These are phyloP conservation scores for Gephyroberyx darwinii DNA, from an alignment of 2,797 vertebrate genomes.

Conservation along the genomic window DNA sequence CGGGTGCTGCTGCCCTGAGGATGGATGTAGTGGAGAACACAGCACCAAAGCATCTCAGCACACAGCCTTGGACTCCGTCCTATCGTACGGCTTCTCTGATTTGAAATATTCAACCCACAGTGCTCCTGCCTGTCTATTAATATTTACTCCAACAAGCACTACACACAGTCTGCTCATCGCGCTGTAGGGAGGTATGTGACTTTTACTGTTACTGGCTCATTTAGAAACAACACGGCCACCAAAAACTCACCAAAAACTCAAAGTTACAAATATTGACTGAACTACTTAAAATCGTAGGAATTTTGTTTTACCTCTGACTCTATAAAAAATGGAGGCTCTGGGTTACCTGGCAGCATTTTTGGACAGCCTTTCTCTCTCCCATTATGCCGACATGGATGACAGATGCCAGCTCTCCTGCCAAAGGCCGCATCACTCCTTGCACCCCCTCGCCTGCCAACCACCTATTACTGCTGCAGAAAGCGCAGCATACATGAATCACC, in stretches of 20 bases:
- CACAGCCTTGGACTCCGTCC: constrained; percentile 56
- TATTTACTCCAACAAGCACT: constrained; percentile 64
- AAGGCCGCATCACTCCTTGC: constrained; percentile 74
- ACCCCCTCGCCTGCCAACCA: constrained; percentile 50
- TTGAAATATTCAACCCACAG: constrained; percentile 71
- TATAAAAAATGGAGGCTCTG: constrained; percentile 51
- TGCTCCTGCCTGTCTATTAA: constrained; percentile 59
- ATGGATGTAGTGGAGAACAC: constrained; percentile 49
- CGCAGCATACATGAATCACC: constrained; percentile 78
- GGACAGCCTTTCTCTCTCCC: constrained; percentile 62
- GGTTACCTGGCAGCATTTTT: constrained; percentile 67
- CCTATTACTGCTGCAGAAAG: constrained; percentile 72
- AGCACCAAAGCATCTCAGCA: constrained; percentile 63
- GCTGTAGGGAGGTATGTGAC: constrained; percentile 48
- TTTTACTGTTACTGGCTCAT: constrained; percentile 50
- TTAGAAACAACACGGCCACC: constrained; percentile 34
- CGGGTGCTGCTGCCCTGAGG: constrained; percentile 52
- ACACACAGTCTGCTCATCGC: constrained; percentile 47
- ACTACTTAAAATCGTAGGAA: constrained; percentile 28
- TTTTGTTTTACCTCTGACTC: constrained; percentile 27
- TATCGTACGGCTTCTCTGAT: constrained; percentile 51
- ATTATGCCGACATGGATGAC: constrained; percentile 75
- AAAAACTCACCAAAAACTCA: constrained; percentile 3
- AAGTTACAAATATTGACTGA: constrained; percentile 18
- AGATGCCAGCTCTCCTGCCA: constrained; percentile 80